A percentile compares a stretch with the other conserved stretches of the same genome.
These are phyloP conservation scores for Mormyrus lacerda DNA, from an alignment of 2,113 vertebrate species.

Conservation along the genomic window DNA sequence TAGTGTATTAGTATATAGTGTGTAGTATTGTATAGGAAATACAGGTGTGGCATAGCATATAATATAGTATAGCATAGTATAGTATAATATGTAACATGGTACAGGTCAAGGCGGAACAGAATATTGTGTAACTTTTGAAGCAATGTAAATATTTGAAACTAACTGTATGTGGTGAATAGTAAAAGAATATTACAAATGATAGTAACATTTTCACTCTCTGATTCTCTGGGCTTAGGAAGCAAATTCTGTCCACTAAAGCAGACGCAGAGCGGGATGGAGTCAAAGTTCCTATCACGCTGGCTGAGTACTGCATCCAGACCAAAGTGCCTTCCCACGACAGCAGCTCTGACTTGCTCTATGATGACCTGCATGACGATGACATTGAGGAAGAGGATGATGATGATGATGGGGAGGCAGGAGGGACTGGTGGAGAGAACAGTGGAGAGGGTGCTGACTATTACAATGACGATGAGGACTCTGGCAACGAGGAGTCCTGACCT, in stretches of 20 bases:
- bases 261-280: conserved; percentile 95
- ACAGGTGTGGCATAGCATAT: background rate
- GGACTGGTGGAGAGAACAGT: conserved; percentile 68
- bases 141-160: background rate
- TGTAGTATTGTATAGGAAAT: background rate
- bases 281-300: conserved; percentile 93
- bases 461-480: conserved; percentile 93
- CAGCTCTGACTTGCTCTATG: conserved; percentile 96
- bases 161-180: background rate
- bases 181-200: background rate
- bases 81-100: background rate
- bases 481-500: conserved; percentile 92
- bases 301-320: conserved; percentile 98
- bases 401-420: conserved; percentile 83
- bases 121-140: background rate
- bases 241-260: conserved; percentile 86
- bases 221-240: conserved; percentile 66
- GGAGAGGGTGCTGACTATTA: conserved; percentile 74
- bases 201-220: background rate
- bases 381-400: conserved; percentile 86
- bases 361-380: conserved; percentile 93
- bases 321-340: conserved; percentile 97
- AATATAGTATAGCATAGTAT: background rate
- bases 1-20: background rate
- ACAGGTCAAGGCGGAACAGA: background rate